Conservation (phyloP, 2,888 invertebrate genomes). For the Leptinotarsa rubiginosa region DNA sequence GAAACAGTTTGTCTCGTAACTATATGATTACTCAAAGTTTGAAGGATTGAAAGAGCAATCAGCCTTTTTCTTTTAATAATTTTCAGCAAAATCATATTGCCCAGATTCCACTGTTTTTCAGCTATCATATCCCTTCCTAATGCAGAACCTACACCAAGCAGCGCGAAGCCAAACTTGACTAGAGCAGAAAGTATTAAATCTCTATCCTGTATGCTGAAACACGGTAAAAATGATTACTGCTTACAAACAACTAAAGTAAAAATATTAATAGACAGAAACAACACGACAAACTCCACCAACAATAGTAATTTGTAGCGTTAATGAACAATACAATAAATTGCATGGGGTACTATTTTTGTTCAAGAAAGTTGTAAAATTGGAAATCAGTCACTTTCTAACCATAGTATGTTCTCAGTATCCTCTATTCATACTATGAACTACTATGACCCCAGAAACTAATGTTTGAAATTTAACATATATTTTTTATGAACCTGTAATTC, state of each 20-base stretch:
- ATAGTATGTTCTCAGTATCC: too few relatives aligned
- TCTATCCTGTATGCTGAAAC: constrained; percentile 66
- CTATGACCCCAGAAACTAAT: too few relatives aligned
- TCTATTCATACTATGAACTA: too few relatives aligned
- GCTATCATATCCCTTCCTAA: constrained; percentile 59
- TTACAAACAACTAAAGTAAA: background rate
- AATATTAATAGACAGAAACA: background rate
- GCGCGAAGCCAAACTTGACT: constrained; percentile 64
- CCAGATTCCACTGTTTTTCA: constrained; percentile 67
- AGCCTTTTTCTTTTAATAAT: constrained; percentile 71
- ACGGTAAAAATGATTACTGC: background rate
- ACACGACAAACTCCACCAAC: background rate
- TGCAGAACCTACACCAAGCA: constrained; percentile 60
- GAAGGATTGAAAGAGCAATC: constrained; percentile 69
- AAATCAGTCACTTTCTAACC: too few relatives aligned
- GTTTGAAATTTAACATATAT: too few relatives aligned
- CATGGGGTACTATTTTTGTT: too few relatives aligned
- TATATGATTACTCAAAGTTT: constrained; percentile 71
- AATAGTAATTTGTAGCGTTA: too few relatives aligned
- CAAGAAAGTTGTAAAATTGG: too few relatives aligned
- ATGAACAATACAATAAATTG: too few relatives aligned
- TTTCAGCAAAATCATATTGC: constrained; percentile 71
- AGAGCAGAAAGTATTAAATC: constrained; percentile 67
- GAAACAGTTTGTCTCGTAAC: constrained; percentile 68
- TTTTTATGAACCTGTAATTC: too few relatives aligned